A percentile compares a stretch with the other conserved stretches of the same genome.
Evolutionary conservation across 2,797 vertebrate genomes (phyloP).

Genomic region (Passerculus sandwichensis): DNA sequence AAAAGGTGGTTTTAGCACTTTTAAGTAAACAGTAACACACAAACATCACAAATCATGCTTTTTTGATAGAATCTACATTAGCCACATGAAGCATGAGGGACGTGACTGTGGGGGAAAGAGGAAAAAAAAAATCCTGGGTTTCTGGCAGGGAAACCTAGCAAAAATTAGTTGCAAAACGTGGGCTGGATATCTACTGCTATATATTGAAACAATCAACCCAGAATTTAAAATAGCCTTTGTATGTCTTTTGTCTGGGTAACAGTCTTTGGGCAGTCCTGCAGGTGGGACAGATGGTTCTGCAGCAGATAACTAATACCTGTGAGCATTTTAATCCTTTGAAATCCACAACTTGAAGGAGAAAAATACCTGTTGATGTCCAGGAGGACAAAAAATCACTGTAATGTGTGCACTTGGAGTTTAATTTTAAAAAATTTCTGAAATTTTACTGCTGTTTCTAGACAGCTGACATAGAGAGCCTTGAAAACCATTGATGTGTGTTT

Average conservation of each 20-base stretch:
- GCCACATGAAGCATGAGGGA: slow-evolving; percentile 30
- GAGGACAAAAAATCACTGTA: neutral
- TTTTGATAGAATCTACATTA: slow-evolving; percentile 73
- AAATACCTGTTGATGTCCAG: neutral
- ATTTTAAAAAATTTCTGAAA: neutral
- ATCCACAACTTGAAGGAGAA: neutral
- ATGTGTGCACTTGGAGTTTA: neutral
- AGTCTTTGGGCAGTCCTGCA: neutral
- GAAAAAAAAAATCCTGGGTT: neutral
- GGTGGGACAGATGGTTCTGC: neutral
- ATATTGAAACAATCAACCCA: neutral
- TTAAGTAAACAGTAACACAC: slow-evolving; percentile 71
- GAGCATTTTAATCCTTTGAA: neutral
- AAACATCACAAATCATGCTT: slow-evolving; percentile 72
- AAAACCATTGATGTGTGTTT: neutral
- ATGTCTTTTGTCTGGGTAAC: neutral
- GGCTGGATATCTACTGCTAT: neutral
- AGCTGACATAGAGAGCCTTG: neutral
- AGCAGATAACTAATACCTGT: neutral
- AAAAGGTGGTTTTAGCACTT: slow-evolving; percentile 74
- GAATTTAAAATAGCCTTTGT: neutral
- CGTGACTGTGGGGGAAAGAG: neutral
- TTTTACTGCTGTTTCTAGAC: neutral
- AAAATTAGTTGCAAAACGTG: neutral
- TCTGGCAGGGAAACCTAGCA: neutral